Base-by-base conservation (phyloP, 2,888 invertebrate species). In the Gastracanthus pulcherrimus region DNA sequence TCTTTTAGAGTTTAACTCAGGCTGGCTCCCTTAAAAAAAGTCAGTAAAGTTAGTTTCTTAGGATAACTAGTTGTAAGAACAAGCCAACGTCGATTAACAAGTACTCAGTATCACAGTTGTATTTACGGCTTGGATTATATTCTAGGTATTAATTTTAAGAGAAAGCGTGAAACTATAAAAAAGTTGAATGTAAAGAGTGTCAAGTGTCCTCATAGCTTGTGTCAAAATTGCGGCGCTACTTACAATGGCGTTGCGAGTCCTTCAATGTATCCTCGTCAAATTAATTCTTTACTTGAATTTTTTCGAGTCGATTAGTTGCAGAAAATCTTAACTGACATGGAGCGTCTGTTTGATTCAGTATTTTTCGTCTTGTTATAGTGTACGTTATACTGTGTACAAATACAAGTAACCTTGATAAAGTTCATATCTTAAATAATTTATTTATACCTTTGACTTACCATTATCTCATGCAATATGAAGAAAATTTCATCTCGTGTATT, bases 301-400 rank as follows among this genome's bases (percentile, higher is more conserved):
- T 36, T 48, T 26, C 7, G 16, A 70, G 5, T 31, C 26, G 26
- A 38, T 36, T 72, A 51, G 38, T 26, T 51, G 31, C 41, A 19
- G 13, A 67, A 36, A 19, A 51, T 78, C 60, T 55, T 64, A 38
- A 85, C 84, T 84, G 84, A 87, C 84, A n/a, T 85, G 84, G 81
- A 85, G 86, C 86, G 86, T 86, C 88, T 86, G 84, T 89, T 87
- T 87, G 86, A 86, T 89, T 89, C 89, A 89, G 89, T 89, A 89
- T 89, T 89, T 87, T 86, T 85, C 86, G 87, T 86, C 87, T 89
- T 89, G 85, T 87, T 89, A 88, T 83, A 85, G 85, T 86, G 84
- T 88, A 72, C 58, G 19, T 36, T 76, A 72, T 77, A 89, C 86
- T 89, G 86, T 88, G 87, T 88, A 88, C 85, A 88, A 89, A 89